phyloP scores from a whole-genome alignment of 2,888 invertebrate genomes.

The Bombylius major region DNA sequence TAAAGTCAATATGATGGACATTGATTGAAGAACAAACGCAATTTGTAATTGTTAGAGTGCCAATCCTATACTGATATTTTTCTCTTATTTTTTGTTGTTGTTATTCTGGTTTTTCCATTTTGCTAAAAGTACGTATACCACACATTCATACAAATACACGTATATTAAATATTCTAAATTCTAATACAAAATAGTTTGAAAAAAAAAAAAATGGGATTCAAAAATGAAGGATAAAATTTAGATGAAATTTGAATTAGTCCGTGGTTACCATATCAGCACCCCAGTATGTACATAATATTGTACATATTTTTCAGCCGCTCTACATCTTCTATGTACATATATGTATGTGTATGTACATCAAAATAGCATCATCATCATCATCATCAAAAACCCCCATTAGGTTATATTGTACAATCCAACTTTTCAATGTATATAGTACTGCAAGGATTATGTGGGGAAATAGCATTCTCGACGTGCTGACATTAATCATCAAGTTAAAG shows the following conservation, averaged over 20 bases:
- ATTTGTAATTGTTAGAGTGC: conserved; percentile 7
- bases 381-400: too few relatives aligned
- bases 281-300: too few relatives aligned
- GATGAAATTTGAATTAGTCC: background rate
- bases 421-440: conserved; percentile 1
- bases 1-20: conserved; percentile 7
- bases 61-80: background rate
- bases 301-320: too few relatives aligned
- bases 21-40: conserved; percentile 7
- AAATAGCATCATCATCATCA: background rate
- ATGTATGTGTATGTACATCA: background rate
- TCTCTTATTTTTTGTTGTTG: too few relatives aligned
- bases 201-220: conserved; percentile 15
- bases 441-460: conserved; percentile 13
- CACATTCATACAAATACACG: too few relatives aligned
- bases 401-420: too few relatives aligned
- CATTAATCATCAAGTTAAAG: conserved; percentile 15
- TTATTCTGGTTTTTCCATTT: too few relatives aligned
- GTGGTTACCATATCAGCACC: too few relatives aligned
- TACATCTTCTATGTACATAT: too few relatives aligned
- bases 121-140: too few relatives aligned
- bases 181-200: too few relatives aligned
- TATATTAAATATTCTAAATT: too few relatives aligned
- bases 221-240: conserved; percentile 25
- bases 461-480: conserved; percentile 13